Evolutionary conservation across 2,888 invertebrate species (phyloP).

Genomic region (Eretmocerus hayati): DNA sequence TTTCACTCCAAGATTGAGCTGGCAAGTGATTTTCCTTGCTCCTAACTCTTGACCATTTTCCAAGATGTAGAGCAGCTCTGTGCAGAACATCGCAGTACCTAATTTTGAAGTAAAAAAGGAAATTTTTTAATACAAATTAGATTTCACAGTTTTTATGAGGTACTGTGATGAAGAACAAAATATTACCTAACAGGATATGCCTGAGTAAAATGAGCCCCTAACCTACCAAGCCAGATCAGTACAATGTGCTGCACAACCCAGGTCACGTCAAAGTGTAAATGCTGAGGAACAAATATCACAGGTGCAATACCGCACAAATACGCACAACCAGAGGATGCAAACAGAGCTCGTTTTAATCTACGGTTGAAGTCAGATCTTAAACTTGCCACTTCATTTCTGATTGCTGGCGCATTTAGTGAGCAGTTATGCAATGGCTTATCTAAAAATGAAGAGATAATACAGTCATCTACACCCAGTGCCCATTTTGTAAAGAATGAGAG

Average conservation of each 20-base stretch:
- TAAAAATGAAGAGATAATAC: slow-evolving; percentile 23
- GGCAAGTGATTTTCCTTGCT: slow-evolving; percentile 54
- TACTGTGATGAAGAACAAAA: no score
- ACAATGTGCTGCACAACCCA: slow-evolving; percentile 79
- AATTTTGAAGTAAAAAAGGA: slow-evolving; percentile 15
- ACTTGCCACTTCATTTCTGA: slow-evolving; percentile 78
- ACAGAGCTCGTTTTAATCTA: slow-evolving; percentile 78
- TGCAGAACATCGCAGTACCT: slow-evolving; percentile 84
- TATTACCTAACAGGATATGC: slow-evolving; percentile 55
- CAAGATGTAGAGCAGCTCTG: slow-evolving; percentile 82
- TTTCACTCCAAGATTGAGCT: slow-evolving; percentile 52
- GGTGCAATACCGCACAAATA: slow-evolving; percentile 43
- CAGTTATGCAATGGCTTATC: slow-evolving; percentile 71
- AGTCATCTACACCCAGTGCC: no score
- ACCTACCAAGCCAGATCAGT: slow-evolving; percentile 78
- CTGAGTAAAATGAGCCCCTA: slow-evolving; percentile 50
- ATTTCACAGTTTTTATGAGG: no score
- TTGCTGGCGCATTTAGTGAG: slow-evolving; percentile 61
- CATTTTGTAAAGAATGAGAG: no score
- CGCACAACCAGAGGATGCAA: slow-evolving; percentile 40
- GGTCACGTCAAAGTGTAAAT: slow-evolving; percentile 72
- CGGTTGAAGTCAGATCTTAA: slow-evolving; percentile 83
- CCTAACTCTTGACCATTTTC: slow-evolving; percentile 64
- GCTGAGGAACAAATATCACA: slow-evolving; percentile 41
- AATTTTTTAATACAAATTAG: slow-evolving; percentile 7